Percentiles rank a stretch among this genome's conserved stretches.
These are phyloP conservation scores for Polyodon spathula DNA, from an alignment of 2,113 vertebrate species.

Conservation along the genomic window DNA sequence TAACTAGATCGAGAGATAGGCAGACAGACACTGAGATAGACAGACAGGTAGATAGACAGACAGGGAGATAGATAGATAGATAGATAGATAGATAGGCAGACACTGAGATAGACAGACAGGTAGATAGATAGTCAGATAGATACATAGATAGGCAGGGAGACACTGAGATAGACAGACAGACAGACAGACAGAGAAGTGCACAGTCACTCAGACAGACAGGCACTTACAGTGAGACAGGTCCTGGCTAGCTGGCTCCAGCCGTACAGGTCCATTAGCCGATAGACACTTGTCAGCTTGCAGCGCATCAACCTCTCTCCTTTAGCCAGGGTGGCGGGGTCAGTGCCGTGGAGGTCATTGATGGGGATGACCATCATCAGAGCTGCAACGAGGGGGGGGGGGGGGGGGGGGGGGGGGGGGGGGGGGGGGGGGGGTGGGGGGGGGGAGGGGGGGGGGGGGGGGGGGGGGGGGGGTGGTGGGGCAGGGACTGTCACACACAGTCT, in stretches of 20 bases:
- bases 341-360: conserved; percentile 81
- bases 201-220: not conserved
- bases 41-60: not conserved
- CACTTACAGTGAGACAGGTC: conserved; percentile 74
- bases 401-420: not conserved
- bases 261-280: conserved; percentile 85
- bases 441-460: not conserved
- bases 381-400: conserved; percentile 26
- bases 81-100: not conserved
- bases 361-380: conserved; percentile 77
- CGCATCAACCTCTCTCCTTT: conserved; percentile 89
- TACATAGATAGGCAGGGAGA: not conserved
- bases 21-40: not conserved
- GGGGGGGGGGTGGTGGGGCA: not conserved
- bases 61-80: not conserved
- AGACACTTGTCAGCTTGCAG: conserved; percentile 84
- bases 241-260: conserved; percentile 83
- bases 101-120: not conserved
- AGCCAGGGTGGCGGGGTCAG: conserved; percentile 68
- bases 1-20: not conserved
- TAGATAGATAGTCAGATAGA: not conserved
- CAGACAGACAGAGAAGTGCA: not conserved
- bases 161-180: conserved; percentile 1
- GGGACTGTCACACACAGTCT: too few species aligned
- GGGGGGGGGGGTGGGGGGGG: not conserved